These are phyloP conservation scores for Ormyrus pomaceus DNA, from an alignment of 2,888 invertebrate genomes.

Conservation along the genomic window DNA sequence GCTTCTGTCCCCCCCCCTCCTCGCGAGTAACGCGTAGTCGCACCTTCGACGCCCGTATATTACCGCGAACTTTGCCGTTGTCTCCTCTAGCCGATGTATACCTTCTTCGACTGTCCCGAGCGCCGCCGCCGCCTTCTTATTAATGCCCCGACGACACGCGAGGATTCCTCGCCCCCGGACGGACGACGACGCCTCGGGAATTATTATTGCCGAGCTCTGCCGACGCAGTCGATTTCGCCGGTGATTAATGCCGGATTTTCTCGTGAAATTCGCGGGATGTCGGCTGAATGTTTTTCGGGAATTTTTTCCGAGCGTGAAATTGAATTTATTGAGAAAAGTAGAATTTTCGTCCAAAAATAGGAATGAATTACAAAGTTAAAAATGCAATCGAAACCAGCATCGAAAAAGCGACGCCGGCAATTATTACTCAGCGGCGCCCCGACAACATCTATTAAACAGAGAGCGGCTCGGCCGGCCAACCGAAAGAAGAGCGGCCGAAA, in stretches of 20 bases:
- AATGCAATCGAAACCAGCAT: too few relatives aligned
- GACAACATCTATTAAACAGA: too few relatives aligned
- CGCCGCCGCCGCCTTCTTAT: conserved; percentile 55
- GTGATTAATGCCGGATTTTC: conserved; percentile 29
- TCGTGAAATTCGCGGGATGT: not conserved
- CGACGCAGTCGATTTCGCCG: not conserved
- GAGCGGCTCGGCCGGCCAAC: too few relatives aligned
- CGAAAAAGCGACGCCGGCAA: too few relatives aligned
- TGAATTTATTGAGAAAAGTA: too few relatives aligned
- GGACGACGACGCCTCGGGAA: not conserved
- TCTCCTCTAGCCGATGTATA: conserved; percentile 37
- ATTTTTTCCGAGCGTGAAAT: too few relatives aligned
- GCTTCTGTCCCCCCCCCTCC: conserved; percentile 67
- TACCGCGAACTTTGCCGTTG: conserved; percentile 24
- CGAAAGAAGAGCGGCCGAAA: too few relatives aligned
- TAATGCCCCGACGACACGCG: conserved; percentile 62
- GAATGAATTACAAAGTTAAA: too few relatives aligned
- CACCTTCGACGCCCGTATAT: conserved; percentile 58
- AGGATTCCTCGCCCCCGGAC: conserved; percentile 35
- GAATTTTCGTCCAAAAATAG: too few relatives aligned
- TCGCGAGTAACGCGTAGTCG: conserved; percentile 64
- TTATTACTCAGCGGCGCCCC: too few relatives aligned
- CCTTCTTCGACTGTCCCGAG: conserved; percentile 17
- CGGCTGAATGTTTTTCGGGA: not conserved
- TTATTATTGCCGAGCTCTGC: conserved; percentile 7